Evolutionary conservation across 2,888 invertebrate genomes (phyloP).

Genomic region (Pomacea canaliculata): DNA sequence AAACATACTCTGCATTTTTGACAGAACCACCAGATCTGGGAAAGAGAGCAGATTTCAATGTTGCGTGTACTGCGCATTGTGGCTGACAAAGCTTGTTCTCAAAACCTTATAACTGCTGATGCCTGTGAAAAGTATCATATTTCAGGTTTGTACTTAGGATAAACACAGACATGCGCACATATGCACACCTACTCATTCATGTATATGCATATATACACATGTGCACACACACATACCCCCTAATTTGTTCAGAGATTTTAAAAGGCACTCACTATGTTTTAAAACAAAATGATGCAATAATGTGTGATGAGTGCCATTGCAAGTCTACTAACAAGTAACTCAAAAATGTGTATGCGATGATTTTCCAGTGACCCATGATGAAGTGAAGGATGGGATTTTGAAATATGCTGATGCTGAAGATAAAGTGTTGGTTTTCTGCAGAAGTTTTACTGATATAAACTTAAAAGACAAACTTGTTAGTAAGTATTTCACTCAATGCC

Average conservation of each 20-base stretch:
- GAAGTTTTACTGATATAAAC: slow-evolving; percentile 46
- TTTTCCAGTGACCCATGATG: slow-evolving; percentile 49
- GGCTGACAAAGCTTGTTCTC: slow-evolving; percentile 39
- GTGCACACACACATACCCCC: too few relatives aligned
- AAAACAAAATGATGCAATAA: too few relatives aligned
- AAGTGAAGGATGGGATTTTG: slow-evolving; percentile 45
- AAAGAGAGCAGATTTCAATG: slow-evolving; percentile 42
- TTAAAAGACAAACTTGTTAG: slow-evolving; percentile 44
- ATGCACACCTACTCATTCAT: too few relatives aligned
- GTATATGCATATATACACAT: too few relatives aligned
- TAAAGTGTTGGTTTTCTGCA: slow-evolving; percentile 44
- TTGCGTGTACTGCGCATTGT: slow-evolving; percentile 40
- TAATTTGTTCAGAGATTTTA: too few relatives aligned
- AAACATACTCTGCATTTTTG: background rate
- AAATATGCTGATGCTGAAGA: slow-evolving; percentile 34
- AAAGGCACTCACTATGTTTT: too few relatives aligned
- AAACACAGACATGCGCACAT: too few relatives aligned
- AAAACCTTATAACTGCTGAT: slow-evolving; percentile 40
- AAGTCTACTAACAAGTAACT: too few relatives aligned
- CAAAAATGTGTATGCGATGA: background rate
- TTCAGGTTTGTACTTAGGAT: slow-evolving; percentile 41
- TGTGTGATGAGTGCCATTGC: too few relatives aligned
- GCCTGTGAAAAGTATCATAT: slow-evolving; percentile 45
- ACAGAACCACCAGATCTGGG: slow-evolving; percentile 53
- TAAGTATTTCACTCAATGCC: slow-evolving; percentile 27